Conservation (phyloP, 2,888 invertebrate species). For the Congeria kusceri region DNA sequence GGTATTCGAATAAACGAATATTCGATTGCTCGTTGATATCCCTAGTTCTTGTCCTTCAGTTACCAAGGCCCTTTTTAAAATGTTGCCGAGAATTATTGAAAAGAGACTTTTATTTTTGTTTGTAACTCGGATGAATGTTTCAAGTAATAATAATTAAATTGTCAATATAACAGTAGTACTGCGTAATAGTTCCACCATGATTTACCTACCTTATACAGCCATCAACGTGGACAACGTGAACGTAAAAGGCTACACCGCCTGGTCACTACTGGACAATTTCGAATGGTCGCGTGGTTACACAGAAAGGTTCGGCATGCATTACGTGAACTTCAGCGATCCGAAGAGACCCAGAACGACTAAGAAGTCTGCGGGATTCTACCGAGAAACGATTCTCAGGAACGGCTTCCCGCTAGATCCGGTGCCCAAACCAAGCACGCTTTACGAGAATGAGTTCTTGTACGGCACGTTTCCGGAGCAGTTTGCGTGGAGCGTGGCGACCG, state of each 20-base stretch:
- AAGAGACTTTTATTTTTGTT: too few relatives aligned
- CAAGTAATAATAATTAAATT: too few relatives aligned
- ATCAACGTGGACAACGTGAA: conserved; percentile 78
- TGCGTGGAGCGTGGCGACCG: conserved; percentile 84
- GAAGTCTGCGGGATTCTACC: conserved; percentile 86
- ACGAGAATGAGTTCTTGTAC: conserved; percentile 59
- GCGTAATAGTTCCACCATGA: too few relatives aligned
- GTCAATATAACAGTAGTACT: too few relatives aligned
- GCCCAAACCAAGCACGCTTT: conserved; percentile 12
- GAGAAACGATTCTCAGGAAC: conserved; percentile 70
- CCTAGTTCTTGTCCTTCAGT: too few relatives aligned
- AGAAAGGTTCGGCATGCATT: conserved; percentile 90
- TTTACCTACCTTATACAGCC: too few relatives aligned
- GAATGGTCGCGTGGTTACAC: conserved; percentile 93
- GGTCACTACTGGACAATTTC: conserved; percentile 93
- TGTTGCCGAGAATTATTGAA: too few relatives aligned
- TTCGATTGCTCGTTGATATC: too few relatives aligned
- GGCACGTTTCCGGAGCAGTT: conserved; percentile 69
- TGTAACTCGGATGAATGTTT: too few relatives aligned
- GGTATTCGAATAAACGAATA: too few relatives aligned
- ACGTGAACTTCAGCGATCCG: conserved; percentile 90
- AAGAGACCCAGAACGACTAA: conserved; percentile 89
- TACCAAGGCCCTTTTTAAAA: too few relatives aligned
- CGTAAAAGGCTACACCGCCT: conserved; percentile 89
- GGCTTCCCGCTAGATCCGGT: conserved; percentile 63